Evolutionary conservation across 2,888 invertebrate species (phyloP), one percentile per base, ranked within the genome.

Genomic region (Diabrotica balteata): DNA sequence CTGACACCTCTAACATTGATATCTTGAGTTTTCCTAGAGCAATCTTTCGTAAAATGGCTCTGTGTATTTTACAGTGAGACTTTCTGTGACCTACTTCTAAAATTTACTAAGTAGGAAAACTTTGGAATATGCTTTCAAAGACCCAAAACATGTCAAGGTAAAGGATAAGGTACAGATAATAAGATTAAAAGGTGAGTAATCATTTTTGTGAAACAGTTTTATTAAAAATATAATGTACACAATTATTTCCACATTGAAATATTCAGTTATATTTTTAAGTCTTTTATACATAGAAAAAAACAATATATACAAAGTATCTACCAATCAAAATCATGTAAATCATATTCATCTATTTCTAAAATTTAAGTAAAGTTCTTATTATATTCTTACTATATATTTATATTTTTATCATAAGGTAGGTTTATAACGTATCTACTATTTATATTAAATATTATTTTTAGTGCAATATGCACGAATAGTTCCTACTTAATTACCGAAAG

Each of bases 211-310:
- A 70, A 70, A 67, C 60, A 66, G 65, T 70, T 72, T 72, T 72
- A 72, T 72, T 72, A 72, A 72, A 72, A 72, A 72, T 68, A 72
- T 67, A 70, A 63, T 69, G 55, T 66, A 69, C 69, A 66, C 68
- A 66, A 54, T 58, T 61, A 62, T 59, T 66, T 58, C 11, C 62
- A 65, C 63, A 66, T 49, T 66, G 59, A 63, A 69, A 69, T 69
- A 52, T 32, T 57, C 47, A 49, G 50, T 47, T 58, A 46, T 51
- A 51, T 22, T 58, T 44, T 59, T 52, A 58, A 64, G 63, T 58
- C 63, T 64, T 63, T 62, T 64, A 59, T 64, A 64, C 64, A 64
- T 52, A 52, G 64, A 59, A 64, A 63, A 49, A 50, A 64, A 63
- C 63, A 58, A 52, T 64, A 63, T 63, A 59, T 64, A 64, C 52